phyloP scores from a whole-genome alignment of 37 sponge, comb jelly and placozoan genomes.

The Dysidea cf. avara region DNA sequence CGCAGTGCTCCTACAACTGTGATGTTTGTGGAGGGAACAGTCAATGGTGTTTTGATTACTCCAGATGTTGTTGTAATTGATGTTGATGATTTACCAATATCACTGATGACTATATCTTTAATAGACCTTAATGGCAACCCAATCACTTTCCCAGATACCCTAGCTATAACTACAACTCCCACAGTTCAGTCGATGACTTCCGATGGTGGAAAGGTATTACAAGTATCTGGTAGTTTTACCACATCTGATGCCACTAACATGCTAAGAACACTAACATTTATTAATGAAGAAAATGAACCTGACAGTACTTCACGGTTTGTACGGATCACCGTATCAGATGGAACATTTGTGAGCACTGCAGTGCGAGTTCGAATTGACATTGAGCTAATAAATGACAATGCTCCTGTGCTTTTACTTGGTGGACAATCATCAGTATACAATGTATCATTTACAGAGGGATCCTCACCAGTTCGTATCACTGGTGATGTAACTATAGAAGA shows the following conservation, averaged over 20 bases:
- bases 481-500: constrained; percentile 37
- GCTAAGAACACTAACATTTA: constrained; percentile 17
- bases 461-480: constrained; percentile 20
- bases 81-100: constrained; percentile 42
- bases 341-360: constrained; percentile 3
- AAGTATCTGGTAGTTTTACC: constrained; percentile 33
- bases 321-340: constrained; percentile 37
- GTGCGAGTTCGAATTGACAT: constrained; percentile 5
- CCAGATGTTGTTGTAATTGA: constrained; percentile 41
- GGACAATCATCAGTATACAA: not conserved
- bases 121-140: not conserved
- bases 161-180: constrained; percentile 18
- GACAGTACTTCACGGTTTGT: not conserved
- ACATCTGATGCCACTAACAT: constrained; percentile 15
- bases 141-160: constrained; percentile 22
- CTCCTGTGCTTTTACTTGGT: constrained; percentile 18
- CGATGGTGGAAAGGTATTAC: constrained; percentile 21
- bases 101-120: constrained; percentile 11
- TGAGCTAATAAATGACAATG: constrained; percentile 23
- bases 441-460: constrained; percentile 39
- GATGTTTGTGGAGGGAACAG: constrained; percentile 54
- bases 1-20: not conserved
- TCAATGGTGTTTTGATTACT: constrained; percentile 4
- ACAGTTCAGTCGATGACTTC: not conserved
- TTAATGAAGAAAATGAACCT: constrained; percentile 33